A percentile compares a stretch with the other conserved stretches of the same genome.
Conservation (phyloP, 2,797 vertebrate genomes). For the Thripadectes ignobilis region DNA sequence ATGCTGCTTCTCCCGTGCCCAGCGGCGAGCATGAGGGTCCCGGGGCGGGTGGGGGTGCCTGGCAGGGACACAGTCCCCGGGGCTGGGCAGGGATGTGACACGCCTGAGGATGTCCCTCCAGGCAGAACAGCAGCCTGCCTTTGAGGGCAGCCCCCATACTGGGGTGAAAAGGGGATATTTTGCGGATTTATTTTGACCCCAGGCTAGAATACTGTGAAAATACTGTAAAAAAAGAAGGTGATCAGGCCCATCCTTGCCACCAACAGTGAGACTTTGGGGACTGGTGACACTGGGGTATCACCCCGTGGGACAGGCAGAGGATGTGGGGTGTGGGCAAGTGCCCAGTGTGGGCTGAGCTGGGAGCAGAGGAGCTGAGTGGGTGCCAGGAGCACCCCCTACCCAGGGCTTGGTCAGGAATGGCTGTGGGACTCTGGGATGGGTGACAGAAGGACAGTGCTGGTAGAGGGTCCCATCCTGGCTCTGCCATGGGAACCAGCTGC, state of each 20-base stretch:
- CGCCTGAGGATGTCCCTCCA: neutral
- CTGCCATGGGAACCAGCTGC: fast-evolving
- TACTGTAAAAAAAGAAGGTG: neutral
- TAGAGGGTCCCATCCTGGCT: neutral
- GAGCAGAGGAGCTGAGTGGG: neutral
- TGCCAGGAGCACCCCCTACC: neutral
- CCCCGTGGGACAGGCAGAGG: neutral
- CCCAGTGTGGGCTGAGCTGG: neutral
- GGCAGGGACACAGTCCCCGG: fast-evolving
- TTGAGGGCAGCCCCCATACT: neutral
- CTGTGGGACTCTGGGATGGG: neutral
- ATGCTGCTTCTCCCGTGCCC: fast-evolving
- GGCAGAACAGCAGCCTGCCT: neutral
- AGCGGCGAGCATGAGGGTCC: fast-evolving
- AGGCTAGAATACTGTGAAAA: neutral
- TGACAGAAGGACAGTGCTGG: neutral
- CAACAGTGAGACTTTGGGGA: neutral
- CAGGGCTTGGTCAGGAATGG: fast-evolving
- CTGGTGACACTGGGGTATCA: neutral
- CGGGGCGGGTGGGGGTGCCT: fast-evolving
- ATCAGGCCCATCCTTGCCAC: no score
- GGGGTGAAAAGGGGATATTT: neutral
- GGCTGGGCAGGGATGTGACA: neutral
- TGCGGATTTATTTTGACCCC: fast-evolving
- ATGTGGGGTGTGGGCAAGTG: neutral